phyloP scores from a whole-genome alignment of 35 echinoderm and acorn worm species.

The Lytechinus variegatus region DNA sequence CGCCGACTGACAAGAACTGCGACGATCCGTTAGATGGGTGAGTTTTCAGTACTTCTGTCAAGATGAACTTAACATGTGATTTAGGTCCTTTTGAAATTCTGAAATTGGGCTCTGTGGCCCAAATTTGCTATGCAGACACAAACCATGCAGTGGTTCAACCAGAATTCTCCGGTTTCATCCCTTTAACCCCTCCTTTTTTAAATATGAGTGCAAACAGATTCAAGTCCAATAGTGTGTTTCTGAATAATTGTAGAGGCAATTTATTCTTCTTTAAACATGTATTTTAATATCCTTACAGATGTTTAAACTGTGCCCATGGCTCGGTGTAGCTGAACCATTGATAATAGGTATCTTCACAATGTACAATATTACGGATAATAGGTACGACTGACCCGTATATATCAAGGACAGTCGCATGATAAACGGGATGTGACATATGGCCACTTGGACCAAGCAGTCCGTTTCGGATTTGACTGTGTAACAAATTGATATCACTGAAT shows the following conservation, averaged over 20 bases:
- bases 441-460: neutral
- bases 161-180: too few species aligned
- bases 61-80: too few species aligned
- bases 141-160: too few species aligned
- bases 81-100: too few species aligned
- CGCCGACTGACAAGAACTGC: slow-evolving; percentile 34
- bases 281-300: too few species aligned
- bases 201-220: too few species aligned
- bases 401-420: neutral
- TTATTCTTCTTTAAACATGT: too few species aligned
- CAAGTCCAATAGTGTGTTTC: too few species aligned
- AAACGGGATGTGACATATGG: neutral
- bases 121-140: too few species aligned
- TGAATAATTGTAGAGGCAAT: too few species aligned
- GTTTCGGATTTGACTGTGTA: neutral
- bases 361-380: neutral
- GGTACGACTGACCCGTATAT: neutral
- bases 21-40: slow-evolving; percentile 77
- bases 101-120: too few species aligned
- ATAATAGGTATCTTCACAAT: neutral
- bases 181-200: too few species aligned
- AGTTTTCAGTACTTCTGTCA: neutral
- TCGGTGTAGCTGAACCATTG: neutral
- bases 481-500: neutral
- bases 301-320: neutral